A percentile compares a stretch with the other conserved stretches of the same genome.
Conservation (phyloP, 2,113 vertebrate genomes). For the Zosterops japonicus region DNA sequence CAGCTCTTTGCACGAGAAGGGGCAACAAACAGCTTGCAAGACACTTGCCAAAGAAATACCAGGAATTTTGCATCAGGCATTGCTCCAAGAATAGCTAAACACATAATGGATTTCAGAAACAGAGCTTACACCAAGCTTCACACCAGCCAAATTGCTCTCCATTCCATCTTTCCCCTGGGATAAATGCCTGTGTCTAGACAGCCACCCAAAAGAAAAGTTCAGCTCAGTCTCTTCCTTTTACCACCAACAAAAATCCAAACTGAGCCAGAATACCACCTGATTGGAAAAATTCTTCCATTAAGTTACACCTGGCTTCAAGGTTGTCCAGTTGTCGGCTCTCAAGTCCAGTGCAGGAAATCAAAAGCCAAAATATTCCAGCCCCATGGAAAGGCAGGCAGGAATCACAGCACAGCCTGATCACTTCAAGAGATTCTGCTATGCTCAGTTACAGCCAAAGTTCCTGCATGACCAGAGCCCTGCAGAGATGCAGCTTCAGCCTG, state of each 20-base stretch:
- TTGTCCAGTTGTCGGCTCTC: neutral
- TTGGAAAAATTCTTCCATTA: neutral
- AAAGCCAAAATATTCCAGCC: neutral
- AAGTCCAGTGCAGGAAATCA: neutral
- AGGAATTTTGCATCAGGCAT: neutral
- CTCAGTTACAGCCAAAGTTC: neutral
- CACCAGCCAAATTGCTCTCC: neutral
- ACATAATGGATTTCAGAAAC: neutral
- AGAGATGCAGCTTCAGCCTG: neutral
- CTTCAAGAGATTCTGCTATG: neutral
- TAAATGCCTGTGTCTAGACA: neutral
- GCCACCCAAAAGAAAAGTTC: neutral
- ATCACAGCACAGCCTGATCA: neutral
- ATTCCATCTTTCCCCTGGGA: neutral
- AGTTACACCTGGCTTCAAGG: neutral
- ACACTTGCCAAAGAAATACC: neutral
- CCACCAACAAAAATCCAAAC: neutral
- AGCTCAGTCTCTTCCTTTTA: neutral
- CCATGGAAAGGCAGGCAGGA: neutral
- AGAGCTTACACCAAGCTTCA: neutral
- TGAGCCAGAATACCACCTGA: neutral
- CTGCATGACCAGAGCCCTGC: neutral
- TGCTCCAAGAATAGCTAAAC: neutral
- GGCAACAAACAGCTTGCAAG: neutral
- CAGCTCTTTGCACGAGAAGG: neutral